Percentiles rank a stretch among this genome's conserved stretches.
Evolutionary conservation across 2,888 invertebrate species (phyloP).

Genomic region (Lepidocyrtoides sp.): DNA sequence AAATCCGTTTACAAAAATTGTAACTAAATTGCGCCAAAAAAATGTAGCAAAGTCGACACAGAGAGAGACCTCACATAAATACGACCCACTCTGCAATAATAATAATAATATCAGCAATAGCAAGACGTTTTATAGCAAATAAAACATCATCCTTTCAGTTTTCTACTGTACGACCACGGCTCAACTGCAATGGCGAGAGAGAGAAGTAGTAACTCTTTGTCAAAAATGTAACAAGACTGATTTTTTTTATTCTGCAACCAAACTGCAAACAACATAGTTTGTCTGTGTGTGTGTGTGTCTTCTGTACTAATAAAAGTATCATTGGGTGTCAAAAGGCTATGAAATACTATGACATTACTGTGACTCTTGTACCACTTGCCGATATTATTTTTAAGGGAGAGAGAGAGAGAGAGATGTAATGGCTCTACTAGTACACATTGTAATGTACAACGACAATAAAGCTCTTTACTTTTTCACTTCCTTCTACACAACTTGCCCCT

Average conservation of each 20-base stretch:
- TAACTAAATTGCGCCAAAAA: neutral
- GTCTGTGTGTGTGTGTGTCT: constrained; percentile 1
- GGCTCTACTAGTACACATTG: neutral
- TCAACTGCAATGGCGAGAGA: constrained; percentile 4
- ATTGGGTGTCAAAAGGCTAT: constrained; percentile 46
- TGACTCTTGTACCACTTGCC: constrained; percentile 37
- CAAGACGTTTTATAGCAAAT: constrained; percentile 11
- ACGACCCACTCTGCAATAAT: neutral
- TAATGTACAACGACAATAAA: constrained; percentile 29
- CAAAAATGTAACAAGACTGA: constrained; percentile 45
- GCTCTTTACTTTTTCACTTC: constrained; percentile 54
- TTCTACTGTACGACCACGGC: neutral
- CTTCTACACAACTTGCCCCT: constrained; percentile 54
- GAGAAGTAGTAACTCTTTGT: constrained; percentile 36
- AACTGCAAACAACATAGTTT: constrained; percentile 40
- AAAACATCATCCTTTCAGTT: neutral
- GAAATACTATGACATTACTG: constrained; percentile 41
- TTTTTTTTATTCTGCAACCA: neutral
- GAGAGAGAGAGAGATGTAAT: neutral
- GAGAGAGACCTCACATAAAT: neutral
- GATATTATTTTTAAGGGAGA: neutral
- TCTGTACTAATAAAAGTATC: constrained; percentile 50
- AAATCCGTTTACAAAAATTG: neutral
- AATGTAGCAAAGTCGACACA: neutral
- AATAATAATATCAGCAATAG: neutral